Percentiles rank a stretch among this genome's conserved stretches.
phyloP scores from a whole-genome alignment of 2,113 vertebrate species.

The Synodontis membranacea region DNA sequence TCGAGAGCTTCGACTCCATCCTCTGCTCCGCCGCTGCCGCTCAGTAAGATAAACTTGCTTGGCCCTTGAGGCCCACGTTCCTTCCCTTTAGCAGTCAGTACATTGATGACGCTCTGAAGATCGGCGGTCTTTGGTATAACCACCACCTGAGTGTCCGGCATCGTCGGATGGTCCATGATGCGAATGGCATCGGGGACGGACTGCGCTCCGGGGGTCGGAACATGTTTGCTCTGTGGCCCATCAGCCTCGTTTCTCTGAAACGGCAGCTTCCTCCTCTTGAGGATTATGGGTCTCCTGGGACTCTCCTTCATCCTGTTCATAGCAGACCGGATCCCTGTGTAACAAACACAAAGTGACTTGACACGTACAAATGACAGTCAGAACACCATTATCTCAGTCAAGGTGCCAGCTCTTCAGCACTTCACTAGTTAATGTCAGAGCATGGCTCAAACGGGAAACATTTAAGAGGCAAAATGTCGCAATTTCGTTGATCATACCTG shows the following conservation, averaged over 20 bases:
- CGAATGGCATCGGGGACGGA: slow-evolving; percentile 77
- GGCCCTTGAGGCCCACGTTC: slow-evolving; percentile 83
- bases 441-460: not conserved
- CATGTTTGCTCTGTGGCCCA: slow-evolving; percentile 42
- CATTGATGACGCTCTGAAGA: slow-evolving; percentile 86
- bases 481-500: not conserved
- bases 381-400: too few relatives aligned
- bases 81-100: slow-evolving; percentile 85
- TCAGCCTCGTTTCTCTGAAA: slow-evolving; percentile 69
- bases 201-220: slow-evolving; percentile 50
- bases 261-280: slow-evolving; percentile 85
- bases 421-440: not conserved
- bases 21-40: slow-evolving; percentile 60
- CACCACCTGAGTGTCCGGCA: slow-evolving; percentile 86
- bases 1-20: slow-evolving; percentile 22
- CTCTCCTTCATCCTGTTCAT: slow-evolving; percentile 86
- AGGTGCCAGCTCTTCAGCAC: not conserved
- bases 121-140: slow-evolving; percentile 80
- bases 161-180: slow-evolving; percentile 85
- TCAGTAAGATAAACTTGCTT: slow-evolving; percentile 91
- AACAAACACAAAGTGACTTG: not conserved
- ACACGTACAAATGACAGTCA: too few relatives aligned
- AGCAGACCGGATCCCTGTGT: slow-evolving; percentile 49
- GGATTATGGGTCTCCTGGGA: slow-evolving; percentile 90
- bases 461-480: not conserved